Evolutionary conservation across 2,888 invertebrate genomes (phyloP), one percentile per base, ranked within the genome.

Genomic region (Troglohyphantes excavatus): DNA sequence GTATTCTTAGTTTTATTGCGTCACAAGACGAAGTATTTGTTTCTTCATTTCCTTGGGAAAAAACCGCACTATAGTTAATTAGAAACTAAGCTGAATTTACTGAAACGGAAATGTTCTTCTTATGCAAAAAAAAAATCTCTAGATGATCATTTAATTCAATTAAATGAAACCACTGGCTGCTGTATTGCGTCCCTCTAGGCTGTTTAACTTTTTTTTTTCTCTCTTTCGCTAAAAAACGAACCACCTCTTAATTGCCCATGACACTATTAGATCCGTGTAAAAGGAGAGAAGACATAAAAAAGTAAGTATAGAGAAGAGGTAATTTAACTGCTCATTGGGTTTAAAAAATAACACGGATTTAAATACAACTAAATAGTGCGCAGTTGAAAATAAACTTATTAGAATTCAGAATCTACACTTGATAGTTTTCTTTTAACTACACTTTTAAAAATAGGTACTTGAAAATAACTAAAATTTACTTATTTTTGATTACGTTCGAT

Each of bases 21-120:
- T 9, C n/a, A n/a, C n/a, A n/a, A 53, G 17, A 53, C 13, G n/a
- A 13, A 53, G 53, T 17, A 53, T 17, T 53, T 53, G n/a, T 53
- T 53, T 53, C n/a, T n/a, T 53, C 9, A 13, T 2, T n/a, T n/a
- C 5, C 53, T 53, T 53, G 13, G 0, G 17, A 53, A 17, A 2
- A 11, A 53, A 53, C 39, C 1, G 13, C 39, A 53, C 53, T 53
- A 1, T 53, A 53, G 17, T 61, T 76, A 59, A 61, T 76, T 76
- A 76, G 29, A n/a, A 13, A 76, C 33, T 29, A 76, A 76, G 53
- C 23, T 73, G 53, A 73, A 53, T 53, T 61, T 29, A 33, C 76
- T 76, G 23, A 61, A 63, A 19, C 5, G 73, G 17, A 73, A 53
- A 26, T 23, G n/a, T 27, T 53, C 33, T 33, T 6, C n/a, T 33